Evolutionary conservation across 2,888 invertebrate genomes (phyloP), one percentile per base, ranked within the genome.

Genomic region (Rugalucina vietnamica): DNA sequence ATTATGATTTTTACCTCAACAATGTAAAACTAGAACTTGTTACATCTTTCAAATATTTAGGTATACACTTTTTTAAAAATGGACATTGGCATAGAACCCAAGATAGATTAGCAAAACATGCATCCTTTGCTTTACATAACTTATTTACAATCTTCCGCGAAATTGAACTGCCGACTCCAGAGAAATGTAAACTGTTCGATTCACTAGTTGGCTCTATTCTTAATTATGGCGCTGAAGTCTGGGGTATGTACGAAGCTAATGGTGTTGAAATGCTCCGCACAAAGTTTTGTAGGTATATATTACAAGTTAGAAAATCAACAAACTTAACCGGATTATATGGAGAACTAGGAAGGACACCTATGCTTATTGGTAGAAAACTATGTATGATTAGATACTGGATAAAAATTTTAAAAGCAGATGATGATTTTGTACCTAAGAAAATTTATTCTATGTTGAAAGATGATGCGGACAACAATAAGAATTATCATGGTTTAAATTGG

Each of bases 1-100:
- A 32, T 24, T 36, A 12, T 70, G 70, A 70, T 36, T 70, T 70
- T 39, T 34, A 70, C 70, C 12, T 70, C 36, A 24, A 21, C 10
- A 70, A 36, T 70, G n/a, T 36, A 4, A 37, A 37, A 36, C 12
- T 39, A 37, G 37, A 70, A n/a, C n/a, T n/a, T n/a, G n/a, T n/a
- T n/a, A n/a, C n/a, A n/a, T n/a, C n/a, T n/a, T 34, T 70, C n/a
- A 70, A 70, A 70, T 70, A 70, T 70, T 21, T 70, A 24, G 70
- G 70, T 24, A 36, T 70, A 4, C 37, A 70, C 21, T 70, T 70
- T 24, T 70, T 70, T 8, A 70, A 70, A n/a, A n/a, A n/a, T n/a
- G n/a, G n/a, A n/a, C n/a, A n/a, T n/a, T 69, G 69, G 69, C 8
- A 18, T 8, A 3, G 70, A 70, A 70, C 70, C 3, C 37, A 70